Base-by-base conservation (phyloP, 2,797 vertebrate genomes). In the Cetoscarus ocellatus region DNA sequence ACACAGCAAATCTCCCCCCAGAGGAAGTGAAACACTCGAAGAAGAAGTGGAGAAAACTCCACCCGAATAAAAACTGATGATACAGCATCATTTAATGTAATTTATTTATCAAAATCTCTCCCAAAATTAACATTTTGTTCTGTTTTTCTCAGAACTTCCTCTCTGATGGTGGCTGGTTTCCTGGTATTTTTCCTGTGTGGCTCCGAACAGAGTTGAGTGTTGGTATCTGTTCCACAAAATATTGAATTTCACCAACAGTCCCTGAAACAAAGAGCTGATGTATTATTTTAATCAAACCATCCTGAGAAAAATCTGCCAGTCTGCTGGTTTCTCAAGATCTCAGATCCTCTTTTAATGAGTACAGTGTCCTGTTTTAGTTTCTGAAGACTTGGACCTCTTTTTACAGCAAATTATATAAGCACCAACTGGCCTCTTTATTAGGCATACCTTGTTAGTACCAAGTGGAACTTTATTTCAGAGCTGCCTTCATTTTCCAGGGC, bases 221-320 rank as follows among this genome's bases (percentile, higher is more conserved):
- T 27, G 67, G 86, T 83, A 88, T 87, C 82, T 80, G 81, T 91
- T 89, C 84, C 78, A 80, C 83, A 82, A 82, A 73, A 56, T 43
- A 3, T 70, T 67, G 38, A n/a, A 73, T 82, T 43, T 65, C 15
- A 14, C 57, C 51, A 54, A 34, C 59, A 5, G 13, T 39, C 36
- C 57, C 9, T 2, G 40, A 0, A 48, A 15, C 8, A 77, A 52
- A 57, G 1, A 61, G 54, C 19, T 47, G 55, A 48, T 55, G 6
- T 17, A n/a, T 50, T 19, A 10, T 11, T 15, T 5, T 15, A 15
- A 42, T 55, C 7, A 64, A 39, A 11, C 27, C 14, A 44, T 62
- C 45, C 48, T 68, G 36, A 50, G 0, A 67, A 83, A 77, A 27
- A 27, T 40, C 0, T 69, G 67, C 69, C 47, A 39, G 5, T 35